Conservation (phyloP, 2,888 invertebrate genomes). For the Cheiracanthium punctorium region DNA sequence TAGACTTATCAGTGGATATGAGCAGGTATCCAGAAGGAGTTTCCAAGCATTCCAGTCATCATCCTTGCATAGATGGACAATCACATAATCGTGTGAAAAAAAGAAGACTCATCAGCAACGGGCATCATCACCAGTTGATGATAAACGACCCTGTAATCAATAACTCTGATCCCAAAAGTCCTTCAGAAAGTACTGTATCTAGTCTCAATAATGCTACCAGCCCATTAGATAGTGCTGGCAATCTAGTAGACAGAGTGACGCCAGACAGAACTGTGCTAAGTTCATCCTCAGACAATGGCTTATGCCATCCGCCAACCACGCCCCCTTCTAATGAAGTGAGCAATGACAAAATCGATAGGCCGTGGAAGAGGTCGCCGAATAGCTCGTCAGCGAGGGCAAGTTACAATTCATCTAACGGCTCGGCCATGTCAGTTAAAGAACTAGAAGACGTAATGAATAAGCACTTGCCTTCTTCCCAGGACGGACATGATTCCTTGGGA, state of each 20-base stretch:
- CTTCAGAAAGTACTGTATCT: conserved; percentile 31
- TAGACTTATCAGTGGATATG: conserved; percentile 51
- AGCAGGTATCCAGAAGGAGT: conserved; percentile 29
- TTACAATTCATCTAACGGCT: conserved; percentile 37
- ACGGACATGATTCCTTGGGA: conserved; percentile 17
- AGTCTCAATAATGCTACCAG: conserved; percentile 45
- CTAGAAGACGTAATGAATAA: conserved; percentile 97
- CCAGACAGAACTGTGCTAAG: conserved; percentile 45
- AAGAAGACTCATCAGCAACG: conserved; percentile 32
- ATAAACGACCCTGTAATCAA: conserved; percentile 6
- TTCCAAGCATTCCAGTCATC: conserved; percentile 35
- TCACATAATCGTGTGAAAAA: conserved; percentile 35
- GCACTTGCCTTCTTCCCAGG: conserved; percentile 80
- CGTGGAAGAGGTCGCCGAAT: conserved; percentile 65
- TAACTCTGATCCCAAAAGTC: conserved; percentile 40
- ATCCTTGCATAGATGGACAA: conserved; percentile 31
- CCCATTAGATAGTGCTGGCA: conserved; percentile 24
- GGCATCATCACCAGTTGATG: conserved; percentile 5
- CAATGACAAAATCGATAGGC: conserved; percentile 55
- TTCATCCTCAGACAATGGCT: conserved; percentile 21
- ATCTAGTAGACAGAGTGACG: conserved; percentile 38
- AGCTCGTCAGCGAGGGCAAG: conserved; percentile 23
- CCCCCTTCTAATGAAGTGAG: conserved; percentile 28
- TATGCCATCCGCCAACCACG: conserved; percentile 33
- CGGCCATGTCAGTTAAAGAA: conserved; percentile 86